A percentile compares a stretch with the other conserved stretches of the same genome.
Conservation (phyloP, 2,113 vertebrate species). For the Paedocypris sp. region DNA sequence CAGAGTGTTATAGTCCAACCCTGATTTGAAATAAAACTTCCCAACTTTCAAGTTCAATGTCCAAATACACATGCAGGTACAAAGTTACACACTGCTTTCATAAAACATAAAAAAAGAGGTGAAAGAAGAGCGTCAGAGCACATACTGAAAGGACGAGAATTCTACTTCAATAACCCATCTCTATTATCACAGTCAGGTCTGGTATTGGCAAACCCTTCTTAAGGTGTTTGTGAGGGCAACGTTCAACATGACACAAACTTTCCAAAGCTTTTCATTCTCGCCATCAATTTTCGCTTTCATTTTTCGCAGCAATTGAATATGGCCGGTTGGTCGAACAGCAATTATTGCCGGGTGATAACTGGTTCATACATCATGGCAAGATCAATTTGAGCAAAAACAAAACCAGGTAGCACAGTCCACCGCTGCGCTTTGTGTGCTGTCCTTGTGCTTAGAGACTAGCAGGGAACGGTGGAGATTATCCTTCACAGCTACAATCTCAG, state of each 20-base stretch:
- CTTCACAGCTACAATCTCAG: too few relatives aligned
- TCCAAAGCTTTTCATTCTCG: neutral
- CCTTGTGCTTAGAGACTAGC: neutral
- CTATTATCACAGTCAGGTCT: neutral
- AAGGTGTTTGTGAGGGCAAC: neutral
- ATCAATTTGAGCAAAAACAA: neutral
- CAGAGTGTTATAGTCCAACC: too few relatives aligned
- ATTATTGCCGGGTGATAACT: neutral
- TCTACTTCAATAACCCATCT: neutral
- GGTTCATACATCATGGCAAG: neutral
- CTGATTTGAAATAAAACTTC: too few relatives aligned
- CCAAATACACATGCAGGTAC: too few relatives aligned
- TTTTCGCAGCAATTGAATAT: neutral
- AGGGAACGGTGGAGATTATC: too few relatives aligned
- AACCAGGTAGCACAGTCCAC: neutral
- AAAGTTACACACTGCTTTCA: too few relatives aligned
- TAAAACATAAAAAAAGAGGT: neutral
- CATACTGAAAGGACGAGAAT: neutral
- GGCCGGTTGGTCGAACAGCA: conserved; percentile 1
- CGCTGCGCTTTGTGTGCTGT: neutral
- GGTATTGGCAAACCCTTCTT: neutral
- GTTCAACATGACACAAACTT: neutral
- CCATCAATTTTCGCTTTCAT: neutral
- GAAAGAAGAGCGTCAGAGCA: neutral
- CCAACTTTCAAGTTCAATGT: too few relatives aligned